Evolutionary conservation across 2,888 invertebrate genomes (phyloP), one percentile per base, ranked within the genome.

Genomic region (Lasioglossum villosulum): DNA sequence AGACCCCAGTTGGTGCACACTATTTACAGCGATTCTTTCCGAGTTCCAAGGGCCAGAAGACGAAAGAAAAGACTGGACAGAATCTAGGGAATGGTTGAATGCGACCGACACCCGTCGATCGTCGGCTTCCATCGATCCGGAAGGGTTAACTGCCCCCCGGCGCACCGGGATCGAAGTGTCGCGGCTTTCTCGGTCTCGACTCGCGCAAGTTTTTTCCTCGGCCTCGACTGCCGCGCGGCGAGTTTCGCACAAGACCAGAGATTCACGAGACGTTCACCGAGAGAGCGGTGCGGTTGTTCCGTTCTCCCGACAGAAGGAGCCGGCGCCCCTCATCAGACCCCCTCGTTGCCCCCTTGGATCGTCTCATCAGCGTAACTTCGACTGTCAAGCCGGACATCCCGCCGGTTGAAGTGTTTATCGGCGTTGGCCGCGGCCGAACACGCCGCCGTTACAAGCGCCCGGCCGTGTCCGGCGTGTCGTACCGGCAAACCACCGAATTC

Each of bases 351-450:
- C 16, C 63, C 34, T 34, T 5, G 30, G 73, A 63, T 66, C 59
- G 66, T 80, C 92, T 93, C 92, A 92, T 93, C 92, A 92, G 91
- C 91, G 93, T 93, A 93, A 92, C 93, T 93, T 91, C 88, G 88
- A 86, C 89, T 92, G 92, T 92, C 93, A 90, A 80, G 59, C 74
- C 66, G 87, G 89, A 91, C 89, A 88, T 89, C 88, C 88, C 80
- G 82, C 74, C 77, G 81, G 84, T 82, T 92, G 92, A 92, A 92
- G 91, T 92, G 91, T 92, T 92, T 92, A 92, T 92, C 91, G 91
- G 86, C 79, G 80, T 74, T 70, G 80, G 82, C 70, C 59, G 56
- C 78, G 85, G 83, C 75, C 66, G 82, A 84, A 88, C 89, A 90
- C 78, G 89, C 42, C 86, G 89, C 39, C 84, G 88, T 90, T 91